phyloP scores from a whole-genome alignment of 1,140 invertebrate species.

The Metopolophium dirhodum region DNA sequence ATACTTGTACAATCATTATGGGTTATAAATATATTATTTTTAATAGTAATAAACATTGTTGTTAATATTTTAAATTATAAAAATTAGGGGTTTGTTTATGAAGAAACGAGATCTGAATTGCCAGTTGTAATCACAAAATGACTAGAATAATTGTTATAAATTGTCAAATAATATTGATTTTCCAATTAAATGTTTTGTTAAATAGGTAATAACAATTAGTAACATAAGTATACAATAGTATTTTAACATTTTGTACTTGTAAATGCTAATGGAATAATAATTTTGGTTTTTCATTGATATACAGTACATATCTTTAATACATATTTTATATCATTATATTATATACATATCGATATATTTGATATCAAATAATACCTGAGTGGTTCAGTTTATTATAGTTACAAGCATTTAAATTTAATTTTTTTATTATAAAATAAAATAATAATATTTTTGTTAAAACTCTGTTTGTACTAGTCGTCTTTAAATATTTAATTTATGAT shows the following conservation, averaged over 20 bases:
- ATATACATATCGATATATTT: too few relatives aligned
- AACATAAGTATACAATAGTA: not conserved
- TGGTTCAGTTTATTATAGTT: not conserved
- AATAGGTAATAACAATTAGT: slow-evolving; percentile 9
- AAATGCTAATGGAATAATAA: slow-evolving; percentile 18
- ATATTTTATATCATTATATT: not conserved
- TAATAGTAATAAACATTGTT: slow-evolving; percentile 19
- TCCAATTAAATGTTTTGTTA: not conserved
- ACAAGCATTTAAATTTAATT: not conserved
- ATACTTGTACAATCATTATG: not conserved
- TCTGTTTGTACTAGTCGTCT: not conserved
- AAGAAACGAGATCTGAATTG: slow-evolving; percentile 52
- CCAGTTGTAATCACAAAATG: slow-evolving; percentile 50
- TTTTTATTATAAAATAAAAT: not conserved
- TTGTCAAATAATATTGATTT: slow-evolving; percentile 2
- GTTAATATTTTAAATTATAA: not conserved
- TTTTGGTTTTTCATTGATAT: not conserved
- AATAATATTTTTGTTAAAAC: slow-evolving; percentile 1
- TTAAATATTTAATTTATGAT: not conserved
- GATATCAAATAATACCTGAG: not conserved
- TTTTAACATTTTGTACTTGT: slow-evolving; percentile 36
- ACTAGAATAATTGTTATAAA: slow-evolving; percentile 31
- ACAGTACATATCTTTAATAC: not conserved
- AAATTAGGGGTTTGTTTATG: slow-evolving; percentile 4
- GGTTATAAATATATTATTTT: not conserved